Conservation (phyloP, 1,140 invertebrate genomes). For the Hypothenemus hampei region DNA sequence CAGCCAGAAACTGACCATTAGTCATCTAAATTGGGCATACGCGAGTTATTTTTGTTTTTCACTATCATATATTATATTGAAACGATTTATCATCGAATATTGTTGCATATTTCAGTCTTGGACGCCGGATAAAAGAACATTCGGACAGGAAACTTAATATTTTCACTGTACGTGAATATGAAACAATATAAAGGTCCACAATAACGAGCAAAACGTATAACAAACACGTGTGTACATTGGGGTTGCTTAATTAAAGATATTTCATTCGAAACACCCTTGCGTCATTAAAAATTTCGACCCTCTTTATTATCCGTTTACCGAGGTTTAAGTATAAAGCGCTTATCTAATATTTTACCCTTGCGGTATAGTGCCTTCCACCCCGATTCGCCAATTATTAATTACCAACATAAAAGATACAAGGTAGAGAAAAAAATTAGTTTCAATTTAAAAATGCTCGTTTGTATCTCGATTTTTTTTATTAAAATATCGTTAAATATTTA, state of each 20-base stretch:
- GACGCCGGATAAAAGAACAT: too few relatives aligned
- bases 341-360: background rate
- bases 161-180: too few relatives aligned
- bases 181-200: background rate
- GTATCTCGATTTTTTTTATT: too few relatives aligned
- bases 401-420: too few relatives aligned
- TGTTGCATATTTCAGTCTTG: background rate
- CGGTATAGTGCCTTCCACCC: too few relatives aligned
- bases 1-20: conserved; percentile 20
- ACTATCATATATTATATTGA: too few relatives aligned
- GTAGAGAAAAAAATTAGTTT: too few relatives aligned
- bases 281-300: background rate
- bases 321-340: conserved; percentile 4
- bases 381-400: background rate
- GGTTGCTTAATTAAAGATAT: conserved; percentile 7
- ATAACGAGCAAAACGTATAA: background rate
- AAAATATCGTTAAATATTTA: too few relatives aligned
- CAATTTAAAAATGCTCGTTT: too few relatives aligned
- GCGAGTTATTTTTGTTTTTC: conserved; percentile 19
- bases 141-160: too few relatives aligned
- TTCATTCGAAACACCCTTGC: conserved; percentile 3
- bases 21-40: conserved; percentile 24
- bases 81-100: too few relatives aligned
- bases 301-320: conserved; percentile 7
- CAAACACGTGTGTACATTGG: background rate